These are phyloP conservation scores for Hormaphis cornu DNA, from an alignment of 1,140 invertebrate genomes.

Conservation along the genomic window DNA sequence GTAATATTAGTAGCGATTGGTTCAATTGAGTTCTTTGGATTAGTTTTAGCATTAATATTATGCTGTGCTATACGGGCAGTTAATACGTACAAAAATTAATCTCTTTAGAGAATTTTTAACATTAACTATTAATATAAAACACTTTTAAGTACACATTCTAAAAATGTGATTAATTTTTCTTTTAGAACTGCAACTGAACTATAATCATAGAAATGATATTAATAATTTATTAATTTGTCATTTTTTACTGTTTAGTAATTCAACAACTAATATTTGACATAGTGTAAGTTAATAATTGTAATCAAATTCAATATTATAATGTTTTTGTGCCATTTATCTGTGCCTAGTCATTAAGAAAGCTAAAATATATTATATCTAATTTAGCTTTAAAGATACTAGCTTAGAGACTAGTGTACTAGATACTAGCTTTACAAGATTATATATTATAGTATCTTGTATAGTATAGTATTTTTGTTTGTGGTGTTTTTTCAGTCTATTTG, in stretches of 20 bases:
- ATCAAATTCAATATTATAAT: neutral
- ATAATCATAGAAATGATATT: too few relatives aligned
- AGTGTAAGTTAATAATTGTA: neutral
- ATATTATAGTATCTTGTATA: too few relatives aligned
- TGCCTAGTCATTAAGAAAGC: too few relatives aligned
- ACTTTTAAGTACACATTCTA: neutral
- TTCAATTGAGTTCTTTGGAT: constrained; percentile 59
- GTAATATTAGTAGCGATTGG: constrained; percentile 55
- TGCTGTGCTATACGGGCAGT: constrained; percentile 56
- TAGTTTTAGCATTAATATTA: constrained; percentile 67
- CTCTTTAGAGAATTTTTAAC: neutral
- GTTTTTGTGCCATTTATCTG: neutral
- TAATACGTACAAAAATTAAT: constrained; percentile 33
- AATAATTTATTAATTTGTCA: neutral
- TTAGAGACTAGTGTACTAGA: too few relatives aligned
- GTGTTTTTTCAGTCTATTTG: too few relatives aligned
- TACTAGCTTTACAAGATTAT: too few relatives aligned
- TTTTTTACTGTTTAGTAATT: neutral
- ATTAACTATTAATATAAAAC: neutral
- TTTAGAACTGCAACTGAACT: too few relatives aligned
- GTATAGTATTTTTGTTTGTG: too few relatives aligned
- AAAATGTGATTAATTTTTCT: neutral
- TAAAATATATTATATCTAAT: too few relatives aligned
- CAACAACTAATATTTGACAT: neutral
- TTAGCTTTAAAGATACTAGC: too few relatives aligned